Evolutionary conservation across 2,113 vertebrate species (phyloP).

Genomic region (Rhineura floridana): DNA sequence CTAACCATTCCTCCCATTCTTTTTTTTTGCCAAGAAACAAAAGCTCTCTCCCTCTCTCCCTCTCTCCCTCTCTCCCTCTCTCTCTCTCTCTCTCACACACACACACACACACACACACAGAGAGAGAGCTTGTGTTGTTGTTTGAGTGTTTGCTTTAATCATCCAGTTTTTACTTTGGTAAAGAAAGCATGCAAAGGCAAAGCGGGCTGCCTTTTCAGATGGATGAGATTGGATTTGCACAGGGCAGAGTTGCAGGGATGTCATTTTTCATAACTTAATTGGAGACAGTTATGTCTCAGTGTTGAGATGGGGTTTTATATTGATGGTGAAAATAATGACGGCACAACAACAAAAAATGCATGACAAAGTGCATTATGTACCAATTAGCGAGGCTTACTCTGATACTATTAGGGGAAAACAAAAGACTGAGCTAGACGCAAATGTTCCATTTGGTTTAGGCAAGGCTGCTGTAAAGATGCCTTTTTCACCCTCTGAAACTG

Average conservation of each 20-base stretch:
- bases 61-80: not conserved
- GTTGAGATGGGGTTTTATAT: not conserved
- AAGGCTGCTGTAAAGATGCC: conserved; percentile 23
- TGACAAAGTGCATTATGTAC: conserved; percentile 50
- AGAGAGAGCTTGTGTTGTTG: not conserved
- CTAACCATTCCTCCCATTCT: not conserved
- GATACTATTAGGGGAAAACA: not conserved
- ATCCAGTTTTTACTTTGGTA: conserved; percentile 26
- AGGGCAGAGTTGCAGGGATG: not conserved
- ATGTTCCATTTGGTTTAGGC: not conserved
- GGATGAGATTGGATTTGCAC: conserved; percentile 7
- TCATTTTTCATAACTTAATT: conserved; percentile 72
- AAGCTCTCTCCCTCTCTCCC: not conserved
- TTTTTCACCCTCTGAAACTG: conserved; percentile 36
- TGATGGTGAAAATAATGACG: conserved; percentile 50
- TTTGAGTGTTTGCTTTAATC: conserved; percentile 16
- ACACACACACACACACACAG: too few species aligned
- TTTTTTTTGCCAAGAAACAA: not conserved
- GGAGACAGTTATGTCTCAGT: conserved; percentile 41
- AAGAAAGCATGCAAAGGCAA: conserved; percentile 18
- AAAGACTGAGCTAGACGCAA: conserved; percentile 23
- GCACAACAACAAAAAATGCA: conserved; percentile 18
- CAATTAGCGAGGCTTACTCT: conserved; percentile 50
- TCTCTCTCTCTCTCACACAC: too few species aligned
- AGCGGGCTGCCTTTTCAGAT: not conserved